Evolutionary conservation across 2,797 vertebrate species (phyloP), one percentile per base, ranked within the genome.

Genomic region (Myripristis murdjan): DNA sequence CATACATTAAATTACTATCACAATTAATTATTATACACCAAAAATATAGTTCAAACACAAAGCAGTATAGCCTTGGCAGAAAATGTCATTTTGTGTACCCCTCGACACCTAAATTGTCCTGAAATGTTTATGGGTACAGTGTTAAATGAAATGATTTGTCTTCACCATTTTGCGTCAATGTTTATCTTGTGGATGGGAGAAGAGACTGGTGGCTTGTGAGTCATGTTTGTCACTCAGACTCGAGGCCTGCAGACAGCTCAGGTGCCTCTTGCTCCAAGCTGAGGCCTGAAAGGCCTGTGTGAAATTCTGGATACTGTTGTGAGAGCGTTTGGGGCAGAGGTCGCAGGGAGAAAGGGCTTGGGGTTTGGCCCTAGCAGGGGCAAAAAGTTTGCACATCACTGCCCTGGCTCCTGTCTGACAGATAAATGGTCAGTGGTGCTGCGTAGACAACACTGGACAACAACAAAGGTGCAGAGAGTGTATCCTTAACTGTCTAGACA

Each of bases 261-360:
- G 60, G 47, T 71, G 65, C 64, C 61, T 84, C 43, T 58, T 33
- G 61, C 77, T 74, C 11, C 0, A 6, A 46, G 73, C 33, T 1
- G n/a, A 18, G 51, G 51, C 53, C 72, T 80, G 79, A 72, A 75
- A 63, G 51, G 43, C 72, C 52, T 1, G 73, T 94, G 93, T 86
- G 92, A 93, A 88, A 94, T 94, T 92, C 91, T 85, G 70, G 74
- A 91, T 1, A 2, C 70, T 82, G 87, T 88, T 76, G 90, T 63
- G 83, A 93, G 74, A 73, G 53, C 20, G n/a, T 63, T 80, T 6
- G 6, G 87, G 81, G 73, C 77, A 86, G 86, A 84, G 82, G 85
- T 82, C 61, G 73, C 74, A 64, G 5, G 46, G 55, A 79, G 64
- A 73, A 65, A 83, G 54, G 18, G 70, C 54, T 67, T 54, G 46